A percentile compares a stretch with the other conserved stretches of the same genome.
phyloP scores from a whole-genome alignment of 2,797 vertebrate genomes.

The Pelobates cultripes region DNA sequence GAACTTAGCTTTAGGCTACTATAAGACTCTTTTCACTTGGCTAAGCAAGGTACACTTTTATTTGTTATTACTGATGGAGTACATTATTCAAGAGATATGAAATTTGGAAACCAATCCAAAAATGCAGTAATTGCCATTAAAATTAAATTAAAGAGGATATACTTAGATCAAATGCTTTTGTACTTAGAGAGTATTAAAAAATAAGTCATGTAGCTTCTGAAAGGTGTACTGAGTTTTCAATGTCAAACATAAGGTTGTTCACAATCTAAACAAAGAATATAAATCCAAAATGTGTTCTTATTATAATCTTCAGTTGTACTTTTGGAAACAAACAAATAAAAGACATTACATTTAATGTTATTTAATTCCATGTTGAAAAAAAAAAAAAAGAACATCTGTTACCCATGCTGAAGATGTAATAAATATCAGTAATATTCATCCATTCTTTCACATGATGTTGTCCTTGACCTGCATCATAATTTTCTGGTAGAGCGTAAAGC shows the following conservation, averaged over 20 bases:
- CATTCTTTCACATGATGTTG: too few species aligned
- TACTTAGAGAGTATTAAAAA: not conserved
- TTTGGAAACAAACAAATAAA: not conserved
- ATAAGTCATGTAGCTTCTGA: not conserved
- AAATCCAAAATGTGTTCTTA: not conserved
- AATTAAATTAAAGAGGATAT: constrained; percentile 21
- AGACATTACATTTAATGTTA: too few species aligned
- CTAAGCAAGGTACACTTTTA: not conserved
- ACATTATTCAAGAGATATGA: constrained; percentile 10
- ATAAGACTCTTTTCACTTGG: constrained; percentile 15
- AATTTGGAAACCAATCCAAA: constrained; percentile 29
- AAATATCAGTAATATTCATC: too few species aligned
- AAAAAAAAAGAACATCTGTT: too few species aligned
- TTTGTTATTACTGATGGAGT: constrained; percentile 8
- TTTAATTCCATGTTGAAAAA: too few species aligned
- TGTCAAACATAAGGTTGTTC: not conserved
- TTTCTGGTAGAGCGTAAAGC: too few species aligned
- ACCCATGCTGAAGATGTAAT: too few species aligned
- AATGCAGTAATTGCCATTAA: not conserved
- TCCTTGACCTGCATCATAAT: too few species aligned
- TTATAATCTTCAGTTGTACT: not conserved
- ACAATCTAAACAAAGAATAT: not conserved
- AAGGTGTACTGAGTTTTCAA: not conserved
- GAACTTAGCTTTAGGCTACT: not conserved
- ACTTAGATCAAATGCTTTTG: not conserved